Percentiles rank a stretch among this genome's conserved stretches.
These are phyloP conservation scores for Andrena dorsata DNA, from an alignment of 2,888 invertebrate species.

Conservation along the genomic window DNA sequence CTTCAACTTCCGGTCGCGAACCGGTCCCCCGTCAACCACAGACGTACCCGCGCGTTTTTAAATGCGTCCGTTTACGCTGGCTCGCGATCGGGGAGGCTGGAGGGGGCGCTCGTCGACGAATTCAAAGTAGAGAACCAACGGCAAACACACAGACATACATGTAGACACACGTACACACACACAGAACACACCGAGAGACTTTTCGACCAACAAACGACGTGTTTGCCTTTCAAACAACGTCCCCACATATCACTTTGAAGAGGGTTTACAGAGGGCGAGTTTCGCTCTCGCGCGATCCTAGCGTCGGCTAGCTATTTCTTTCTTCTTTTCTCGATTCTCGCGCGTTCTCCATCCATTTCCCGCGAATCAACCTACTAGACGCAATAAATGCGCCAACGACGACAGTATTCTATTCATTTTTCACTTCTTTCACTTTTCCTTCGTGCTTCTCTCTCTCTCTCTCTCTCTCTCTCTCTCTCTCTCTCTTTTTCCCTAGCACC, in stretches of 20 bases:
- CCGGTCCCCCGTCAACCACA: neutral
- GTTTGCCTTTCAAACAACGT: constrained; percentile 53
- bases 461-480: constrained; percentile 20
- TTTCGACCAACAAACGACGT: constrained; percentile 69
- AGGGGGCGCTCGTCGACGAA: constrained; percentile 20
- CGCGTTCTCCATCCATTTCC: constrained; percentile 2
- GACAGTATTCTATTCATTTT: constrained; percentile 55
- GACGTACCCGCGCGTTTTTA: neutral
- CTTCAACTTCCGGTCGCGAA: constrained; percentile 24
- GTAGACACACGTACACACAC: constrained; percentile 12
- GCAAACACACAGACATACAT: neutral
- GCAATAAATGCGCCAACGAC: constrained; percentile 44
- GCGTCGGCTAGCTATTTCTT: constrained; percentile 3
- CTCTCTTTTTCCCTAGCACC: constrained; percentile 30
- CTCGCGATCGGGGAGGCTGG: constrained; percentile 9
- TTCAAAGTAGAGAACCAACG: constrained; percentile 22
- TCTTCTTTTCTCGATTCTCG: constrained; percentile 31
- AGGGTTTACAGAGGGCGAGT: constrained; percentile 57
- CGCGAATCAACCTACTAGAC: neutral
- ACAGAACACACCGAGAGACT: constrained; percentile 39
- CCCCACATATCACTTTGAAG: constrained; percentile 70
- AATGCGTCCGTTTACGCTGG: neutral
- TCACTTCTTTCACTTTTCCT: constrained; percentile 34
- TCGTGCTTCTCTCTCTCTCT: constrained; percentile 2
- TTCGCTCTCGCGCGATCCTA: constrained; percentile 49